phyloP scores from a whole-genome alignment of 1,140 invertebrate genomes.

The Drosophila punjabiensis region DNA sequence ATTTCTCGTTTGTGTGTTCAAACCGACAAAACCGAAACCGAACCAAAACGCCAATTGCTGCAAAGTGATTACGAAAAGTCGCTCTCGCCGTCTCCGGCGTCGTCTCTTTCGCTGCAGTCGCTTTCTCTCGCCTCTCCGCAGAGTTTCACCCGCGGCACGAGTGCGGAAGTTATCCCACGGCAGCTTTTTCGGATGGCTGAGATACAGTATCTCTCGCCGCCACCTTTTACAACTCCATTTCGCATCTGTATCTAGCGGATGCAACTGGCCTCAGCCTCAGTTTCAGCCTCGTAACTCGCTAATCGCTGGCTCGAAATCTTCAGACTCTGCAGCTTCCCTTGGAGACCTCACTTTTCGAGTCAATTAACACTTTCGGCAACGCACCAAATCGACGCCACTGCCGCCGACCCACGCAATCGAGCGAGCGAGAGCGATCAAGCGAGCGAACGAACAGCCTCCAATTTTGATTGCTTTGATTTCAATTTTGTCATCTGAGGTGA shows the following conservation, averaged over 20 bases:
- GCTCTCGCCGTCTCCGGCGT: slow-evolving; percentile 8
- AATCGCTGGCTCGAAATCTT: slow-evolving; percentile 34
- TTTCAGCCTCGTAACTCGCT: slow-evolving; percentile 45
- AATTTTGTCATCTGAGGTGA: slow-evolving; percentile 54
- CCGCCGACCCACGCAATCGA: slow-evolving; percentile 50
- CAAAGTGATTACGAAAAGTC: slow-evolving; percentile 81
- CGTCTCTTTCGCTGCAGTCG: slow-evolving; percentile 26
- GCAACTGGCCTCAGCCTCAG: slow-evolving; percentile 14
- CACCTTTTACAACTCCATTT: slow-evolving; percentile 70
- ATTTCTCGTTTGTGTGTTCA: slow-evolving; percentile 59
- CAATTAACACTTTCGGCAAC: slow-evolving; percentile 79
- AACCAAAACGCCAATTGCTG: slow-evolving; percentile 76
- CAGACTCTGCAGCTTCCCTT: slow-evolving; percentile 21
- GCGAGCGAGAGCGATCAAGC: background rate
- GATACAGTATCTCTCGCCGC: slow-evolving; percentile 42
- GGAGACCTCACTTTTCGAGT: slow-evolving; percentile 43
- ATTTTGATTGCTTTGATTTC: slow-evolving; percentile 53
- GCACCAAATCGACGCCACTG: slow-evolving; percentile 22
- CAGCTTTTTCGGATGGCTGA: slow-evolving; percentile 46
- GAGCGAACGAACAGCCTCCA: slow-evolving; percentile 25
- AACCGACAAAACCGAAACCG: slow-evolving; percentile 55
- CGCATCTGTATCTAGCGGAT: slow-evolving; percentile 54
- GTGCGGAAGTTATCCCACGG: slow-evolving; percentile 82
- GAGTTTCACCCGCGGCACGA: slow-evolving; percentile 74
- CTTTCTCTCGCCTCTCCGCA: slow-evolving; percentile 37